Evolutionary conservation across 2,113 vertebrate genomes (phyloP), one percentile per base, ranked within the genome.

Genomic region (Dicrurus megarhynchus): DNA sequence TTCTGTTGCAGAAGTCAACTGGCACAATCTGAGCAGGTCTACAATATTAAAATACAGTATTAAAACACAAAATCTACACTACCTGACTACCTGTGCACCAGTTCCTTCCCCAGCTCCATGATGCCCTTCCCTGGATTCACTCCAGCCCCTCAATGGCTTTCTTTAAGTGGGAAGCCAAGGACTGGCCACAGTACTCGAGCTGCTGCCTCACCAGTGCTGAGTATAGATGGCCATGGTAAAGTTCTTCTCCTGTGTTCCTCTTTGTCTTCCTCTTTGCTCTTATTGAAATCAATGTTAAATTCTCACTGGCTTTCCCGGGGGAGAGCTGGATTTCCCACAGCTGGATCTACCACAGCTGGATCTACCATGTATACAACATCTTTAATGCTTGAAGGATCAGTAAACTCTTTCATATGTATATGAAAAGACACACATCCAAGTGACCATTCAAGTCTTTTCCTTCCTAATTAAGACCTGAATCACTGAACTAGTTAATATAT

Each of bases 111-210:
- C 39, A 87, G 27, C 27, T 60, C 46, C 7, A 3, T 1, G 49
- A 49, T 44, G 18, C 9, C 37, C 14, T 37, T 37, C 37, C 8
- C 23, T 61, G 28, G 33, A 28, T 28, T 28, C 4, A 0, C 22
- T 39, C 46, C 46, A 53, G 8, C 3, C 8, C 12, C 46, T 46
- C 63, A 60, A 7, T 28, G 12, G 8, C 18, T 23, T 28, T 46
- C 39, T 39, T 61, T 46, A 8, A 39, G 46, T 19, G 63, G 21
- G 18, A 24, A 27, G 19, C 39, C 84, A n/a, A 53, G 73, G 55
- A 28, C 39, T 46, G 46, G 28, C 14, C 27, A 23, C 63, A 33
- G 26, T 0, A 33, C 7, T 8, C 0, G 0, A 77, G 32, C 9
- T 33, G 37, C 11, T 68, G 8, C 37, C 63, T 28, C 37, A 22